Base-by-base conservation (phyloP, 2,797 vertebrate genomes). In the Sorex maritimensis region DNA sequence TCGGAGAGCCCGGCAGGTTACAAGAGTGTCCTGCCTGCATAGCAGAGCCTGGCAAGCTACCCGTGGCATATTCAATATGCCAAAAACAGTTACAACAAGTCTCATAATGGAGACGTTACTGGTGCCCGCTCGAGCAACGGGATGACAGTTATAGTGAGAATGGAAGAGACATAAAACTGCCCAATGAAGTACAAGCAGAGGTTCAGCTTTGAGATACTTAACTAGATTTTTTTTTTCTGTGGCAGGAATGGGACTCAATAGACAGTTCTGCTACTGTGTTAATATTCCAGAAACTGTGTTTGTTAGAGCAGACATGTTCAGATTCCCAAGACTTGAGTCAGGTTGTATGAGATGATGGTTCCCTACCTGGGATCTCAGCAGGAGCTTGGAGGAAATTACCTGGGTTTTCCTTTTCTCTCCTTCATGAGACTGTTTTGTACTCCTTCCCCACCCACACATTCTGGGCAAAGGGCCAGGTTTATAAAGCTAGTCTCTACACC, bases 401-500 rank as follows among this genome's bases (percentile, higher is more conserved):
- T 94, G 79, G n/a, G 14, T 78, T 80, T 93, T 69, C 52, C 81
- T 82, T 90, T 91, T 65, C 61, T 65, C 3, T 84, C 67, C 46
- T 88, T 68, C 26, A 10, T n/a, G 46, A 34, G 73, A 46, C 17
- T 80, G 88, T 71, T 63, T 46, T 88, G 9, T 49, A 2, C n/a
- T 21, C 5, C 11, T 6, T 21, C 67, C 24, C 28, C 1, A 28
- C 34, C 17, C 21, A 8, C 15, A 52, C 74, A 55, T 87, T 79
- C 24, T 81, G 63, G 86, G 65, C 72, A 82, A 69, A 93, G 49
- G 30, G 23, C 73, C 86, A 92, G 69, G 34, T 58, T 86, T 89
- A 84, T 80, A 92, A 95, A 95, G 71, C 28, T 30, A 93, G 71
- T 23, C 41, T 91, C 71, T 81, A 49, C 61, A 72, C 93, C 74